These are phyloP conservation scores for Bimastos eiseni DNA, from an alignment of 2,888 invertebrate species.

Conservation along the genomic window DNA sequence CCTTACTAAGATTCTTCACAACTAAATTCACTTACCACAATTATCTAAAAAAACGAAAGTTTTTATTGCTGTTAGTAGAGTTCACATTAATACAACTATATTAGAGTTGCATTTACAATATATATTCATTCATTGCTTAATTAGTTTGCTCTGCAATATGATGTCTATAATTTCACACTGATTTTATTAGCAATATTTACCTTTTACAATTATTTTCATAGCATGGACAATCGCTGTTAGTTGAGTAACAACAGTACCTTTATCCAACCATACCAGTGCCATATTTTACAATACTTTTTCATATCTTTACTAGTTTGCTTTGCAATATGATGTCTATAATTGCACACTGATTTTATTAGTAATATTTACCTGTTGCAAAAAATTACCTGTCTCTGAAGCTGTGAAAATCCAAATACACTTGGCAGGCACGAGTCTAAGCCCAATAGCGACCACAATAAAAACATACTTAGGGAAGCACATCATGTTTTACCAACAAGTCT, in stretches of 20 bases:
- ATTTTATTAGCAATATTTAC: not conserved
- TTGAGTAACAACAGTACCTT: no score
- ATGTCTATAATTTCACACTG: not conserved
- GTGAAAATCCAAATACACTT: not conserved
- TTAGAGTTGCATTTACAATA: no score
- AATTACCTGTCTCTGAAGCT: not conserved
- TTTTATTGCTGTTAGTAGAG: not conserved
- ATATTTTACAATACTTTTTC: not conserved
- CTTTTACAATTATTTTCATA: not conserved
- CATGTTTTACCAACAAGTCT: not conserved
- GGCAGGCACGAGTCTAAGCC: not conserved
- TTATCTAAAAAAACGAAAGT: not conserved
- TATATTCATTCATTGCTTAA: not conserved
- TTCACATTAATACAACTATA: no score
- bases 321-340: conserved; percentile 4
- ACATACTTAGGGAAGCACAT: not conserved
- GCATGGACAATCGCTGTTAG: not conserved
- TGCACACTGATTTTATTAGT: not conserved
- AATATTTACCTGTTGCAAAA: not conserved
- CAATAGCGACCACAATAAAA: not conserved
- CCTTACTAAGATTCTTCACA: not conserved
- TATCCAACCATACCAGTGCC: no score
- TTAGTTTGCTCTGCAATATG: not conserved
- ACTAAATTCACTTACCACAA: not conserved
- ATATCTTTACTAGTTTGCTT: not conserved